Base-by-base conservation (phyloP, 2,888 invertebrate species). In the Orthosia cruda region DNA sequence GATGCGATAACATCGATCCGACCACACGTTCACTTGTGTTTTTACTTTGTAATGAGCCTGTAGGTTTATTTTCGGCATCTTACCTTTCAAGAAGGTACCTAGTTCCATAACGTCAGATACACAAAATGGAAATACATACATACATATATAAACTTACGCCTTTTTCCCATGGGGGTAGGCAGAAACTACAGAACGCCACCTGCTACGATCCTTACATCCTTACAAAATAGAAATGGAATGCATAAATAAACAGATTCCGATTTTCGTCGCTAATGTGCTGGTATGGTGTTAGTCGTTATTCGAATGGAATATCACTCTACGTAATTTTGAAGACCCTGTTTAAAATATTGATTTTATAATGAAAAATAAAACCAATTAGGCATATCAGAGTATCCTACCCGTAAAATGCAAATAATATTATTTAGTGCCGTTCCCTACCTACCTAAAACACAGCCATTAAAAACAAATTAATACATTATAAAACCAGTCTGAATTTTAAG, bases 1-100 rank as follows among this genome's bases (percentile, higher is more conserved):
- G 40, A 32, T n/a, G 23, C 57, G 64, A 76, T 77, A 71, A 73
- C 71, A 73, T 71, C 57, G 45, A 68, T 65, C 20, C 23, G 4
- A 65, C 61, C 52, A 40, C 71, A 54, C 47, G 54, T 40, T 54
- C 52, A 72, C 49, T 32, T 69, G 69, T 32, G 45, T 55, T 61
- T 65, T 68, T 71, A 20, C 32, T 3, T 49, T 54, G 49, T 59
- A 59, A 59, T 74, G 52, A 67, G 54, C 54, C 16, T 47, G 23
- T 4, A 52, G 15, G 1, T 5, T 58, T 68, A 61, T 69, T 62
- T 23, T 12, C 2, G 2, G 20, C 47, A 16, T 64, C 26, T 52
- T 23, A 50, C 40, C 32, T 4, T 68, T 57, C 47, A 5, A 16
- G 13, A 40, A 40, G 40, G 40, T 40, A 40, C 40, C 9, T 32